Base-by-base conservation (phyloP, 1,140 invertebrate genomes). In the Stenopsyche tienmushanensis region DNA sequence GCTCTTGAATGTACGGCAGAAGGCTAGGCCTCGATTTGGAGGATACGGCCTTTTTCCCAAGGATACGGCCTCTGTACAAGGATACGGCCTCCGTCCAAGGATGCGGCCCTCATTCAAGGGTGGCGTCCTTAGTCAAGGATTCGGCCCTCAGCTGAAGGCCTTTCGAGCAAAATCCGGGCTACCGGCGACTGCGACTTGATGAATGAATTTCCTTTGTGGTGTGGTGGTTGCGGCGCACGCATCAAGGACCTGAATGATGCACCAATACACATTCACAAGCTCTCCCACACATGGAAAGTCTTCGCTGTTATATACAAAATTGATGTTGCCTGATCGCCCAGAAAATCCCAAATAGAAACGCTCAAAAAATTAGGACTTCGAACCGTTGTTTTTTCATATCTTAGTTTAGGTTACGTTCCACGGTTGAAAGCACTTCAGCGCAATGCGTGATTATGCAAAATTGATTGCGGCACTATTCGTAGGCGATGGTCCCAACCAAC, bases 151-250 rank as follows among this genome's bases (percentile, higher is more conserved):
- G 44, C 18, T 15, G 10, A 47, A 47, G 44, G 44, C 10, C 17
- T 47, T 34, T 13, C 13, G 29, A 5, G 29, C 29, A 34, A 13
- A 34, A 34, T 34, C 23, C 23, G 23, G 24, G 9, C 23, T 21
- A 26, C 34, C 8, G 2, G 42, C 44, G 42, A 34, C 26, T 39
- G 55, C 34, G 29, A 64, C 29, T 68, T 62, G 66, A 60, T 68
- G 66, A 68, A 68, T 68, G 66, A 68, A 68, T 68, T 67, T 68
- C 66, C 57, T 60, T 64, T 50, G 41, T 23, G 66, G 49, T 21
- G 50, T 13, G 42, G 41, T 41, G 53, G 26, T 41, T 54, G 55
- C 45, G 23, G 55, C 58, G 44, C 66, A 64, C 66, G 66, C 55
- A 64, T 21, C 54, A 59, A 60, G 55, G 66, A 68, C 53, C 60